Percentiles rank a stretch among this genome's conserved stretches.
Conservation (phyloP, 2,113 vertebrate genomes). For the Macroglossus sobrinus region DNA sequence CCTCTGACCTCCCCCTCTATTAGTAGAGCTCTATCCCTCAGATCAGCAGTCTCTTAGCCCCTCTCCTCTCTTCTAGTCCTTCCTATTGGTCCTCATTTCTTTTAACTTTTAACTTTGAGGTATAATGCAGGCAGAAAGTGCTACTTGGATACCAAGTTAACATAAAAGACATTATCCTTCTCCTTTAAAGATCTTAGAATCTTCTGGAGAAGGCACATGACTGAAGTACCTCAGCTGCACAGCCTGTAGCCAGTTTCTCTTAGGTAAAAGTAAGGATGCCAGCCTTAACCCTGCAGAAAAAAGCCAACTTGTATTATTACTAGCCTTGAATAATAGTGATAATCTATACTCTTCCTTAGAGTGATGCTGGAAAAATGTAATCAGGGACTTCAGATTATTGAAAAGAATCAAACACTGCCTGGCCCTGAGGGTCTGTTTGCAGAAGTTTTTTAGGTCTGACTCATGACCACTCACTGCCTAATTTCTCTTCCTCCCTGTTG, state of each 20-base stretch:
- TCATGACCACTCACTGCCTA: not conserved
- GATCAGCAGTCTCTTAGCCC: not conserved
- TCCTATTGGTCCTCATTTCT: not conserved
- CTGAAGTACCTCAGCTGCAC: not conserved
- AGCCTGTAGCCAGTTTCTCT: not conserved
- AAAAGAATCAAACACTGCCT: constrained; percentile 12
- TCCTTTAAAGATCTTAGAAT: not conserved
- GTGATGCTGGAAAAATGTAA: constrained; percentile 39
- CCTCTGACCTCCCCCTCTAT: not conserved
- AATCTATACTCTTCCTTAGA: not conserved
- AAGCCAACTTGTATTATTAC: not conserved
- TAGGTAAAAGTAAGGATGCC: not conserved
- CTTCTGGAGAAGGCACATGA: not conserved
- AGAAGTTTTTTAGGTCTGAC: not conserved
- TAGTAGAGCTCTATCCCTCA: not conserved
- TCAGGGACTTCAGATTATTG: constrained; percentile 8
- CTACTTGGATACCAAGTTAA: constrained; percentile 28
- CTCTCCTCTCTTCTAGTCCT: not conserved
- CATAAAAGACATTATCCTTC: not conserved
- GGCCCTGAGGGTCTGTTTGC: not conserved
- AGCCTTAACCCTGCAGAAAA: not conserved
- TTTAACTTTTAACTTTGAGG: not conserved
- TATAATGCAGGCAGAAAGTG: constrained; percentile 2
- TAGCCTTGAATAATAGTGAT: not conserved
- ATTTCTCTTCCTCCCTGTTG: not conserved